phyloP scores from a whole-genome alignment of 2,797 vertebrate species.

The Cottoperca gobio region DNA sequence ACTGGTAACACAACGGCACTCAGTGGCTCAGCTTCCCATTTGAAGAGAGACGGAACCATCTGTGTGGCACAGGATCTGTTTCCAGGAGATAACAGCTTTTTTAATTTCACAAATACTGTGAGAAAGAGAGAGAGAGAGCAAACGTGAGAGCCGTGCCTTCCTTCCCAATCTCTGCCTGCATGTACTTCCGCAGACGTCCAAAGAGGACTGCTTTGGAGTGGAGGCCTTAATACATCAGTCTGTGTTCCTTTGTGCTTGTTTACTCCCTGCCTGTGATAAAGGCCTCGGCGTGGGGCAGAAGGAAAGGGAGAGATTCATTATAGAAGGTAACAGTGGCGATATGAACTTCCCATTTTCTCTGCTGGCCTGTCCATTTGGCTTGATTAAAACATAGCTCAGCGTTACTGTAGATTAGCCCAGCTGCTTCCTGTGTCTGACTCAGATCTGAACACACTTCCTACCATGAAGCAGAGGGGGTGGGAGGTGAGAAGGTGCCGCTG shows the following conservation, averaged over 20 bases:
- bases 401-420: conserved; percentile 83
- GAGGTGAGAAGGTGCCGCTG: conserved; percentile 38
- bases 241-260: conserved; percentile 70
- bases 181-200: conserved; percentile 63
- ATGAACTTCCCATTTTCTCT: conserved; percentile 76
- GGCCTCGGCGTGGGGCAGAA: conserved; percentile 57
- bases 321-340: conserved; percentile 70
- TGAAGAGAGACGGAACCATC: conserved; percentile 85
- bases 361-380: conserved; percentile 55
- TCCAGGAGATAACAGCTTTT: conserved; percentile 85
- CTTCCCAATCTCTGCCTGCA: conserved; percentile 66
- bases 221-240: conserved; percentile 73
- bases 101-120: conserved; percentile 82
- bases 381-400: conserved; percentile 76
- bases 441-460: conserved; percentile 76
- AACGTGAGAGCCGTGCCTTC: conserved; percentile 55
- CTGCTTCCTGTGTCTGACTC: conserved; percentile 81
- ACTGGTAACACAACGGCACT: conserved; percentile 81
- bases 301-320: conserved; percentile 71
- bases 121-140: conserved; percentile 26
- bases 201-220: conserved; percentile 62
- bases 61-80: conserved; percentile 86
- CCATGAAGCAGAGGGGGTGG: conserved; percentile 6
- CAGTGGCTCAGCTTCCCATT: conserved; percentile 80
- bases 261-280: conserved; percentile 73